Percentiles rank a stretch among this genome's conserved stretches.
Conservation (phyloP, 2,113 vertebrate genomes). For the Neomonachus schauinslandi region DNA sequence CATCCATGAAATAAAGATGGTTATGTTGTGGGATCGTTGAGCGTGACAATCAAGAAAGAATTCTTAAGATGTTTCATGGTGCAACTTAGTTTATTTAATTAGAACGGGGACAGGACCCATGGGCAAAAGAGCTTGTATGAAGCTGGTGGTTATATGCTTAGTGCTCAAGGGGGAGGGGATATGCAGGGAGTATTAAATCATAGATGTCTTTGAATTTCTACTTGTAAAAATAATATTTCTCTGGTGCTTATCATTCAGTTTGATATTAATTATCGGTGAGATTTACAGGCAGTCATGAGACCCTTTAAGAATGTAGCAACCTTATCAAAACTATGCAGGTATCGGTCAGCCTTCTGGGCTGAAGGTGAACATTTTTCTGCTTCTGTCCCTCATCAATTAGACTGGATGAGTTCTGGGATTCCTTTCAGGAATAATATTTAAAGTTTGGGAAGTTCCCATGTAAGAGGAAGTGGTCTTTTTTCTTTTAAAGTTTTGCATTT, state of each 20-base stretch:
- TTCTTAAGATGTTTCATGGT: background rate
- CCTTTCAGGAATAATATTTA: conserved; percentile 46
- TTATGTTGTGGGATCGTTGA: background rate
- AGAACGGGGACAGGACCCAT: background rate
- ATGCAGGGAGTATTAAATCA: background rate
- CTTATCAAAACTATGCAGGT: background rate
- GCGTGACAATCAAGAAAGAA: background rate
- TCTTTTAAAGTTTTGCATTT: conserved; percentile 22
- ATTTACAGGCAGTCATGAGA: background rate
- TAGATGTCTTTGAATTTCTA: background rate
- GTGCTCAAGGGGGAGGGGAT: background rate
- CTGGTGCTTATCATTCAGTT: background rate
- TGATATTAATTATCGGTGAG: background rate
- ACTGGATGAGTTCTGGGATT: conserved; percentile 7
- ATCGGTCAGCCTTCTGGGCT: background rate
- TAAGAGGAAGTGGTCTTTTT: conserved; percentile 13
- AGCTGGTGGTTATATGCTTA: background rate
- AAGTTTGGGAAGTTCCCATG: conserved; percentile 41
- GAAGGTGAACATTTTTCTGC: background rate
- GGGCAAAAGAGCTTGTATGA: background rate
- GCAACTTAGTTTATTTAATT: background rate
- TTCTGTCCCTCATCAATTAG: background rate
- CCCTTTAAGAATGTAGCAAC: background rate
- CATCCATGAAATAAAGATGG: background rate
- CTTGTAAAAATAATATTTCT: background rate